Evolutionary conservation across 2,797 vertebrate genomes (phyloP), one percentile per base, ranked within the genome.

Genomic region (Hypotaenidia philippensis): DNA sequence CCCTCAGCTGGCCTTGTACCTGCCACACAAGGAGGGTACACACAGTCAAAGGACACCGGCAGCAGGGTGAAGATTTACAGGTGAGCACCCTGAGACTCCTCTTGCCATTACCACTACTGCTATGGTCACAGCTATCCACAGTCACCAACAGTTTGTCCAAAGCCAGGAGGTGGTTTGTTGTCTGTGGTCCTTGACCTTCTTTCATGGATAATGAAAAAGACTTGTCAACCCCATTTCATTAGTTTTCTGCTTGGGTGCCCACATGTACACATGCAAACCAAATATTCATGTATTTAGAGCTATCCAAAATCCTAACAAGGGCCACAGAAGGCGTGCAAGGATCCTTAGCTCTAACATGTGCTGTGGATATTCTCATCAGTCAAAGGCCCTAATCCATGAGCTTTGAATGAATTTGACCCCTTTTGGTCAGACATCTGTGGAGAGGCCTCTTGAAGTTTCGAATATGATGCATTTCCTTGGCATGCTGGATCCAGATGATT

Each of bases 401-500:
- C 76, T 92, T 76, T 75, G 74, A 94, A 87, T 91, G 60, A 96
- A 29, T 83, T 93, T 95, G 92, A 96, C 81, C 88, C 18, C 41
- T 97, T 97, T 96, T 97, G 97, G 97, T 98, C 96, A 95, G 84
- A 96, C 95, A 97, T 95, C 95, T 97, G 94, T 91, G 97, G 80
- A 95, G 87, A 97, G 82, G 93, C 91, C 95, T 92, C 94, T 96
- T 96, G 96, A 97, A 97, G 97, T 96, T 98, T 97, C 90, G 79
- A 61, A 96, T 83, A 97, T 94, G 94, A 97, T 94, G 76, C 93
- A 92, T 94, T 97, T 97, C 94, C 95, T 96, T 38, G 66, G 90
- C 96, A 96, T 93, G 95, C 90, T 97, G 95, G 82, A 92, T 97
- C 97, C 97, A 98, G 97, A 98, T 98, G 97, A 96, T 74, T 80